Evolutionary conservation across 2,888 invertebrate genomes (phyloP).

Genomic region (Platypus cylindrus): DNA sequence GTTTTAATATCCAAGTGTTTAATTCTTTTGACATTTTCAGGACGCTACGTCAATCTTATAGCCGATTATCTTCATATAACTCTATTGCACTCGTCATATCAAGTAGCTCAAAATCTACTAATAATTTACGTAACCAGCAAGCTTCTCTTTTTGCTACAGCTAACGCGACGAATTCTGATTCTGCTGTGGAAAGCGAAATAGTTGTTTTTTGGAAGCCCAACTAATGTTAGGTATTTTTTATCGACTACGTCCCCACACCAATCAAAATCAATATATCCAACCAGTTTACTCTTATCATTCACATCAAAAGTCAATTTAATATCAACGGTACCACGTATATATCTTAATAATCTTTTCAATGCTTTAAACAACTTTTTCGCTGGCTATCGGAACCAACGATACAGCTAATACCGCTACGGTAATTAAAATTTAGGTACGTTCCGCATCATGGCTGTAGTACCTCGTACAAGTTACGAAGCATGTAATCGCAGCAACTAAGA

Average conservation of each 20-base stretch:
- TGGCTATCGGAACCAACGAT: too few relatives aligned
- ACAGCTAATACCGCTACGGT: too few relatives aligned
- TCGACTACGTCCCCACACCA: constrained; percentile 9
- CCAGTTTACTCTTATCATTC: background rate
- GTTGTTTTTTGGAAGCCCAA: constrained; percentile 14
- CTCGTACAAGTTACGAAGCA: too few relatives aligned
- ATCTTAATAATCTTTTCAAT: constrained; percentile 7
- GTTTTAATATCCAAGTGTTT: constrained; percentile 10
- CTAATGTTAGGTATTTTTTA: too few relatives aligned
- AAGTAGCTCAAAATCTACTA: background rate
- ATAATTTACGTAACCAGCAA: constrained; percentile 5
- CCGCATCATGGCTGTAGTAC: too few relatives aligned
- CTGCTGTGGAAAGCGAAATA: constrained; percentile 23
- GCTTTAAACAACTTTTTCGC: constrained; percentile 1
- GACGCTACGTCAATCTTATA: constrained; percentile 4
- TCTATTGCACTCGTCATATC: background rate
- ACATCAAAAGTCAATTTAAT: constrained; percentile 2
- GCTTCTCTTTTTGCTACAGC: constrained; percentile 2
- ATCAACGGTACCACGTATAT: constrained; percentile 5
- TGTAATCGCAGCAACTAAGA: too few relatives aligned
- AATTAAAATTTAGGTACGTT: too few relatives aligned
- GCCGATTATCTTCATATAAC: constrained; percentile 6
- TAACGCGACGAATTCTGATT: constrained; percentile 23
- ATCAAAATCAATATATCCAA: constrained; percentile 11
- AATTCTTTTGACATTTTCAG: constrained; percentile 10